Evolutionary conservation across 2,113 vertebrate genomes (phyloP), one percentile per base, ranked within the genome.

Genomic region (Phoxinus phoxinus): DNA sequence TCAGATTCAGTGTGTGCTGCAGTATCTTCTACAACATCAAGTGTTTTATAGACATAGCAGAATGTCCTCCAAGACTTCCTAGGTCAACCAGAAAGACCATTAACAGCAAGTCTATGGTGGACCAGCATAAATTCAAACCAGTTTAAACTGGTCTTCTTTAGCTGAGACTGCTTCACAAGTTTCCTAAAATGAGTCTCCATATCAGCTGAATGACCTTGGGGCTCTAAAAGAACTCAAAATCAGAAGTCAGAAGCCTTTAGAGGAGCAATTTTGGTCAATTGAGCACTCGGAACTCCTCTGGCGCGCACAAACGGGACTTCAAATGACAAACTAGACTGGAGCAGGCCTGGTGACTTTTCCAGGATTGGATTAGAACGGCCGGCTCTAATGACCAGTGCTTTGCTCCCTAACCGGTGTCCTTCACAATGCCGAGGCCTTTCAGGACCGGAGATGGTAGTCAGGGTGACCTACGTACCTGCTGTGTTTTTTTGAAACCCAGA

Each of bases 401-500:
- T 74, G 2, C 56, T 84, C 56, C 32, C 77, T 72, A 78, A 85
- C 83, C 51, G 59, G 61, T 87, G 59, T 72, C 46, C 84, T 93
- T 95, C 87, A 94, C 93, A 94, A 83, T 56, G 67, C 88, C 90
- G 89, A 89, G 92, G 92, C 90, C 89, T 88, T 91, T 89, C 84
- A 87, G 84, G 73, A 59, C 80, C 72, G 93, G 92, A 93, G 88
- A 76, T 91, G 92, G 94, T 95, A 91, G 94, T 95, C 92, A 95
- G 93, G 90, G 69, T 81, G 88, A 87, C 85, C 89, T 90, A 92
- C 30, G n/a, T 92, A 94, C 94, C 92, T 94, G 91, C 93, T 92
- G 93, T 89, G 92, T 89, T 90, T 92, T 92, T 75, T 86, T 19
- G 65, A 76, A 84, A 72, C 65, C 48, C 63, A 87, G 75, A 65